Evolutionary conservation across 2,113 vertebrate species (phyloP), one percentile per base, ranked within the genome.

Genomic region (Ellobius talpinus): DNA sequence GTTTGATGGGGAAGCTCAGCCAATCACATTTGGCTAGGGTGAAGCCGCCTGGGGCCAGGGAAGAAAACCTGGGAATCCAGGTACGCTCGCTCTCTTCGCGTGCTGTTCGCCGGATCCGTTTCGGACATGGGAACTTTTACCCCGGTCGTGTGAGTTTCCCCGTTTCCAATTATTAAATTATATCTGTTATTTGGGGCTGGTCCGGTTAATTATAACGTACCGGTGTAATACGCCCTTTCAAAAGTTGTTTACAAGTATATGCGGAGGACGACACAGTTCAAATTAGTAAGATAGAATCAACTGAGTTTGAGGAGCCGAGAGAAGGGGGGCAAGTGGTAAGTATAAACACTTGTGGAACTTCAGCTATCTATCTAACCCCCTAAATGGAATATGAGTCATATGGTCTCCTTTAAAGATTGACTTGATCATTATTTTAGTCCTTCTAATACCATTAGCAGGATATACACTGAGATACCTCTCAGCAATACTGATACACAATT

Each of bases 311-410:
- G 12, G 45, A 96, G n/a, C 70, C 7, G 36, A 68, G 14, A 58
- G 47, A 90, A 85, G 82, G 29, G 7, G 42, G 21, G 12, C 14
- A 42, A 14, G 8, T 74, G 9, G 10, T 39, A 36, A 89, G 16
- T 65, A 73, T 39, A 63, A 95, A 33, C 14, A 68, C 81, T 31
- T 85, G 65, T 63, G 36, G 12, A 88, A 79, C 26, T 90, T 3
- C 81, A 91, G 55, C 21, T 93, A 50, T 84, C 31, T 24, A 36
- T 84, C 31, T 24, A 36, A 66, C 0, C 72, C 24, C 29, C 2
- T 10, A 95, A 90, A 85, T 55, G 36, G 93, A 92, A 90, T 93
- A 81, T 26, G 70, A 26, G n/a, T 65, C 23, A 4, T 26, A 68
- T 77, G 23, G 3, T 68, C 2, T 87, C 26, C 24, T 78, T 14